phyloP scores from a whole-genome alignment of 2,113 vertebrate species.

The Corapipo altera region DNA sequence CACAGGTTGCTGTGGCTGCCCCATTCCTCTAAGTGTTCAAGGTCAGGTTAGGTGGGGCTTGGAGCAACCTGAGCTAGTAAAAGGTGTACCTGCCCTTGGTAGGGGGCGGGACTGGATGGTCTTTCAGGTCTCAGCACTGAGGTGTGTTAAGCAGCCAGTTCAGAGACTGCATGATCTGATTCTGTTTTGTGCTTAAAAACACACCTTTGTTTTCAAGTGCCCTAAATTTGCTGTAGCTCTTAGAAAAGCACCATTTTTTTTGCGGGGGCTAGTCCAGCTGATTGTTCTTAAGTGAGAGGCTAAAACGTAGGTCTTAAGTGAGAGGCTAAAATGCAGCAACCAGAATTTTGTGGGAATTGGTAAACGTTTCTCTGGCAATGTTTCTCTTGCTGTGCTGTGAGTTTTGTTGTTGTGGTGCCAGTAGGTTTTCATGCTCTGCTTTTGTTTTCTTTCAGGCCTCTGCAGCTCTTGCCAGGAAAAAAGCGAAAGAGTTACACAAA shows the following conservation, averaged over 20 bases:
- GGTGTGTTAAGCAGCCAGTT: not conserved
- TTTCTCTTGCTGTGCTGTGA: accelerated
- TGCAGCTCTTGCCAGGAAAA: slow-evolving; percentile 87
- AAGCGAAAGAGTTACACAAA: slow-evolving; percentile 82
- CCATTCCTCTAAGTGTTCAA: not conserved
- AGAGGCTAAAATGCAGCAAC: not conserved
- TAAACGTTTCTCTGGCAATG: not conserved
- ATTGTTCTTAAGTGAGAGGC: not conserved
- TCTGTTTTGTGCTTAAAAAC: not conserved
- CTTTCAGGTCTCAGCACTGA: not conserved
- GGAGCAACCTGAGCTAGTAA: not conserved
- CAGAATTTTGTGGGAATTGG: not conserved
- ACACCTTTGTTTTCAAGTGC: not conserved
- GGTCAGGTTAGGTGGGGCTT: not conserved
- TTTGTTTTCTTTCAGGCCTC: slow-evolving; percentile 76
- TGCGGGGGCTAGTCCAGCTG: not conserved
- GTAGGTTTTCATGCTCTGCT: not conserved
- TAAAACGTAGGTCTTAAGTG: not conserved
- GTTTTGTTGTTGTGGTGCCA: not conserved
- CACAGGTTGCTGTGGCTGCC: not conserved
- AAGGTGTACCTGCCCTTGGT: not conserved
- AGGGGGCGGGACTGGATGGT: not conserved
- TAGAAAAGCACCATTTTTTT: not conserved
- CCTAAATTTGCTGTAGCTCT: not conserved
- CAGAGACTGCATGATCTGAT: accelerated